Evolutionary conservation across 2,113 vertebrate genomes (phyloP), one percentile per base, ranked within the genome.

Genomic region (Paramisgurnus dabryanus): DNA sequence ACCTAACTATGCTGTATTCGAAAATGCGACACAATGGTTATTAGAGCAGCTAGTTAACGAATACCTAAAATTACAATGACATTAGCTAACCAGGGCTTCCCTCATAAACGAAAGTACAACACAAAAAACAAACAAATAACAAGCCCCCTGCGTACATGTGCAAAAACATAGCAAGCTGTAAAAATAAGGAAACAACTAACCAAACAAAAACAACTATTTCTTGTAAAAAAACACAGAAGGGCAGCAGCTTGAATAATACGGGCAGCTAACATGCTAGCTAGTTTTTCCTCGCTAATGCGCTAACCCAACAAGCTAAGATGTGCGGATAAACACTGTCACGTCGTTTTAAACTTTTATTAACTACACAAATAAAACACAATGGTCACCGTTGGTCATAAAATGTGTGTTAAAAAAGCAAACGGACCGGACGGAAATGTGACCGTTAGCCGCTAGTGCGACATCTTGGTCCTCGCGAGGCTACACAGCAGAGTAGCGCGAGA

Each of bases 21-120:
- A 69, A 4, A 27, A 22, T 15, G 34, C 40, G 67, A 57, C 83
- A 77, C 75, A 78, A 73, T 73, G 41, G 68, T 41, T 40, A 11
- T 77, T 66, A 49, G 10, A 58, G 72, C 71, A 82, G 82, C 76
- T 55, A 83, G 64, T 72, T 72, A 76, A 78, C 76, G 55, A 78
- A 80, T 70, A 77, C 68, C 63, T 27, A 57, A 81, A 80, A 86
- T 63, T 76, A 68, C 80, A 72, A 83, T 86, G 82, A 86, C 80
- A 80, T 41, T 45, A 47, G 68, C 60, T 22, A 40, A 57, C 55
- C 47, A 50, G 3, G 67, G 41, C 41, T 7, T 63, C 17, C 34
- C 53, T 5, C 55, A 66, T 40, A 78, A 61, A 80, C 64, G 40
- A 50, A 76, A 81, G 15, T 45, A 34, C 34, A 76, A 71, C 9